Percentiles rank a stretch among this genome's conserved stretches.
Evolutionary conservation across 2,113 vertebrate species (phyloP).

Genomic region (Benitochromis conjunctus): DNA sequence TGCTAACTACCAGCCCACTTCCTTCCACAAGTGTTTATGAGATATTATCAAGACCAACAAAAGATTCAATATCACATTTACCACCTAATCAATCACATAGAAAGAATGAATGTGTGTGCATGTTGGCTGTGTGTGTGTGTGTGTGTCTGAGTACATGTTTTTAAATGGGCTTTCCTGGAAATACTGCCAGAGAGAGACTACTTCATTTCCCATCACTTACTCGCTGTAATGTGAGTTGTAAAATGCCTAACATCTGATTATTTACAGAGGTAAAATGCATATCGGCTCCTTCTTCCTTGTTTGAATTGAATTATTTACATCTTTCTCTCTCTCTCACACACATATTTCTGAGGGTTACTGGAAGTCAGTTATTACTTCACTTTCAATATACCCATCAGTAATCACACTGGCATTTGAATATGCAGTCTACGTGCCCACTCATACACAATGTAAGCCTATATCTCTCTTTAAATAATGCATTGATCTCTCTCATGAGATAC

Average conservation of each 20-base stretch:
- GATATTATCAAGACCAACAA: not conserved
- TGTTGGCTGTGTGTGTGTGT: not conserved
- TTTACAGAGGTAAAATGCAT: constrained; percentile 8
- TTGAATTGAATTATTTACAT: constrained; percentile 28
- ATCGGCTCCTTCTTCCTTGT: not conserved
- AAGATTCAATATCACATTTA: not conserved
- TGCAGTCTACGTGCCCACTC: not conserved
- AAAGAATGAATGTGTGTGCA: not conserved
- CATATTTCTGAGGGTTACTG: not conserved
- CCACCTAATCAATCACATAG: not conserved
- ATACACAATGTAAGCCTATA: not conserved
- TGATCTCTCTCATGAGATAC: not conserved
- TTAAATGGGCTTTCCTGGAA: not conserved
- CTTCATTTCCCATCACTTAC: not conserved
- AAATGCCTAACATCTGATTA: not conserved
- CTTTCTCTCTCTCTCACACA: not conserved
- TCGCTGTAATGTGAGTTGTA: not conserved
- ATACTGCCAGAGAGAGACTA: not conserved
- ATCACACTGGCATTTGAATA: not conserved
- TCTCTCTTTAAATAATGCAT: not conserved
- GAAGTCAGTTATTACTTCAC: not conserved
- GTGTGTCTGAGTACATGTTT: not conserved
- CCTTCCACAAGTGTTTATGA: not conserved
- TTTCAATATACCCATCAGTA: not conserved
- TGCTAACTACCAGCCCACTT: not conserved